Percentiles rank a stretch among this genome's conserved stretches.
Conservation (phyloP, 2,888 invertebrate genomes). For the Acrobasis consociella region DNA sequence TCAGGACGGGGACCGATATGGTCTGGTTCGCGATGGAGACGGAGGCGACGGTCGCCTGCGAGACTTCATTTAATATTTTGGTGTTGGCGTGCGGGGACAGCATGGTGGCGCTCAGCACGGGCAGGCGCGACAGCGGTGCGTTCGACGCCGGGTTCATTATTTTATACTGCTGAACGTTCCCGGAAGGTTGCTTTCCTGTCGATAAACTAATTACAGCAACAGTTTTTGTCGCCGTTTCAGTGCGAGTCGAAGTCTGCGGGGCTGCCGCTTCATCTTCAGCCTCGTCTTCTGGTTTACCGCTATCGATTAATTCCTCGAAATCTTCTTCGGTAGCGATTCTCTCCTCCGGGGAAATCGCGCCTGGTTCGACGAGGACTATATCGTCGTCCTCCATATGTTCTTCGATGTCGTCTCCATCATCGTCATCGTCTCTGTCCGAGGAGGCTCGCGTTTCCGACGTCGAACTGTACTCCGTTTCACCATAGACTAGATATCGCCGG, state of each 20-base stretch:
- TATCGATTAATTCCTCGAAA: constrained; percentile 85
- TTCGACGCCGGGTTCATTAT: constrained; percentile 61
- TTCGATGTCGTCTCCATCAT: constrained; percentile 62
- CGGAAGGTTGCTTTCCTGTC: constrained; percentile 66
- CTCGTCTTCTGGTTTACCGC: constrained; percentile 82
- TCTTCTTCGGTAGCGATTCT: constrained; percentile 86
- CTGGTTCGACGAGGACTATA: constrained; percentile 84
- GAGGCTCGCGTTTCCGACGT: constrained; percentile 18
- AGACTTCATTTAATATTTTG: constrained; percentile 80
- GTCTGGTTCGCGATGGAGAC: constrained; percentile 80
- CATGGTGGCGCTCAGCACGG: constrained; percentile 63
- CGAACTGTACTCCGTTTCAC: constrained; percentile 27
- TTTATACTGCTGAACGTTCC: constrained; percentile 73
- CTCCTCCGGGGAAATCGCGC: constrained; percentile 84
- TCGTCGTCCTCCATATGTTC: constrained; percentile 82
- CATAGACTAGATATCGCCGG: constrained; percentile 29
- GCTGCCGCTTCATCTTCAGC: constrained; percentile 53
- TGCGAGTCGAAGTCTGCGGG: constrained; percentile 70
- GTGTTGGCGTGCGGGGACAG: constrained; percentile 69
- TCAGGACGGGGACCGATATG: constrained; percentile 75
- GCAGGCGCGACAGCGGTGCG: constrained; percentile 60
- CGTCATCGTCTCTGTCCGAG: constrained; percentile 59
- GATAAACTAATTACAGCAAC: constrained; percentile 78
- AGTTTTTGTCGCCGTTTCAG: constrained; percentile 79
- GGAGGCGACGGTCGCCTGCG: constrained; percentile 82